These are phyloP conservation scores for Eumeta japonica DNA, from an alignment of 1,140 invertebrate genomes.

Conservation along the genomic window DNA sequence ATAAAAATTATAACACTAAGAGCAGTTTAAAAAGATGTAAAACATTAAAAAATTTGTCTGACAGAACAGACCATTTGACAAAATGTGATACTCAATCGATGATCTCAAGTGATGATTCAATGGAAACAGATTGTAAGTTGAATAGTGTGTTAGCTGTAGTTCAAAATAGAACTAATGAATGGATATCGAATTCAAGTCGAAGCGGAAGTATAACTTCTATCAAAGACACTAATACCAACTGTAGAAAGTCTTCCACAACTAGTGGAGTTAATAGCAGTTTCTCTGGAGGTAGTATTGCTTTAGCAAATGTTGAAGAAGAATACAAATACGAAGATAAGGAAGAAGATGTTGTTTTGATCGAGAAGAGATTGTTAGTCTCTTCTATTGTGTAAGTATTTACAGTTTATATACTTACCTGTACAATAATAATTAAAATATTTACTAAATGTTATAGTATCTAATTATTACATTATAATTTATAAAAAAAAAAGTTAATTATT, in stretches of 20 bases:
- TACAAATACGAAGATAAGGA: conserved; percentile 74
- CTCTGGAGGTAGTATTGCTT: conserved; percentile 35
- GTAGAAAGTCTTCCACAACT: conserved; percentile 42
- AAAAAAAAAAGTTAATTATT: too few species aligned
- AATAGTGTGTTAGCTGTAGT: conserved; percentile 33
- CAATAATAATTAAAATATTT: not conserved
- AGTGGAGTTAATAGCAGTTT: conserved; percentile 46
- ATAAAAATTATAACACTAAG: conserved; percentile 43
- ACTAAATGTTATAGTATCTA: too few species aligned
- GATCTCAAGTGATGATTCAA: conserved; percentile 19
- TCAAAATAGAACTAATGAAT: conserved; percentile 47
- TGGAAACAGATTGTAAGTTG: conserved; percentile 15
- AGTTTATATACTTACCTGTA: too few species aligned
- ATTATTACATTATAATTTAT: too few species aligned
- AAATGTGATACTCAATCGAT: conserved; percentile 17
- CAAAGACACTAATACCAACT: conserved; percentile 25
- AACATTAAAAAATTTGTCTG: conserved; percentile 8
- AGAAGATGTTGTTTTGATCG: conserved; percentile 68
- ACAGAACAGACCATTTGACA: conserved; percentile 14
- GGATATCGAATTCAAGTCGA: conserved; percentile 24
- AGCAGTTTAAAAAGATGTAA: conserved; percentile 31
- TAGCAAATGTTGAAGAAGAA: conserved; percentile 66
- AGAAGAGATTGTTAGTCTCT: conserved; percentile 63
- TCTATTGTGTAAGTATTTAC: conserved; percentile 51
- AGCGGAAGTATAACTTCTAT: conserved; percentile 3